Base-by-base conservation (phyloP, 23 tunicate genomes). In the Trididemnum miniatum region DNA sequence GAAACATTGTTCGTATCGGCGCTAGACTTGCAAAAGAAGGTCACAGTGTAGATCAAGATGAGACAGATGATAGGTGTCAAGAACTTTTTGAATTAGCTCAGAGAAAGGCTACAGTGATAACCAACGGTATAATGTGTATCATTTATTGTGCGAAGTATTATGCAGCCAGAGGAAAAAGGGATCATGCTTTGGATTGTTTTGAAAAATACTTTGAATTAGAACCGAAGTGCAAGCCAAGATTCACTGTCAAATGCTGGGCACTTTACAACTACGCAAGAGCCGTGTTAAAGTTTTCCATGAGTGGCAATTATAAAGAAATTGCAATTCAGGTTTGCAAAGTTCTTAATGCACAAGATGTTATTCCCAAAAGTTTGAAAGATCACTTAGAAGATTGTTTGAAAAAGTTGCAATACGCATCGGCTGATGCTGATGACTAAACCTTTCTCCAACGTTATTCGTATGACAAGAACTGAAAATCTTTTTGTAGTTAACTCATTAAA, bases 71-170 rank as follows among this genome's bases (percentile, higher is more conserved):
- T 25, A 40, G 25, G 0, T 78, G 65, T 39, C 40, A 52, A 9
- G 72, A 71, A 1, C 59, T 86, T 1, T 18, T 57, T 31, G 33
- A 51, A n/a, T 49, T 86, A 22, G 34, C 90, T 26, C 22, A 1
- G 1, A 33, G 79, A 28, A 63, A 77, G 35, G 51, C 30, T 5
- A 35, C 36, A 18, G 51, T 35, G 40, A 69, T 71, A 36, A 35
- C 82, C 50, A 51, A 7, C 31, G 71, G 85, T 12, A 71, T 76
- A 5, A 69, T 79, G 31, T 86, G 90, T 38, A 20, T 79, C 25
- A 71, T 86, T 50, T 79, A 79, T 35, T 79, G 84, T 79, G 90
- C 85, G 24, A 86, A 85, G 60, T 86, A 86, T 36, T 57, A 64
- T 34, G 90, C 84, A 3, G 64, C 71, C 35, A 86, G 51, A 37